Evolutionary conservation across 1,140 invertebrate genomes (phyloP).

Genomic region (Steinernema khuongi): DNA sequence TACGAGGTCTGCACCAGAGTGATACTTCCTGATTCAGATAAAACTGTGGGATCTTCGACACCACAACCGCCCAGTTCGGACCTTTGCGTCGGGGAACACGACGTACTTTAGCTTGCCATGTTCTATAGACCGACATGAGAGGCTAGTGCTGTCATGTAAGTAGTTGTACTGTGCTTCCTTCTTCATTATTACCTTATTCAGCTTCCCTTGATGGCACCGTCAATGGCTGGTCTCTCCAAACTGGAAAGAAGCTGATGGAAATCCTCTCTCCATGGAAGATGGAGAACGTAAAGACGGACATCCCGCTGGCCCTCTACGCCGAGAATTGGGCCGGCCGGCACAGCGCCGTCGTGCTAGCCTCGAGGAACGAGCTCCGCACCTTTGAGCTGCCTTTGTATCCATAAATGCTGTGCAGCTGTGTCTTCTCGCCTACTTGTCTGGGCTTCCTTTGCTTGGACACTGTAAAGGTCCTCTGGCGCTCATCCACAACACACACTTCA

Average conservation of each 20-base stretch:
- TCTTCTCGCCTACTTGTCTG: too few species aligned
- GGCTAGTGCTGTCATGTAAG: not conserved
- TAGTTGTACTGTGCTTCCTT: not conserved
- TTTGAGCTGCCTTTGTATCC: not conserved
- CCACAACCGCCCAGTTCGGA: not conserved
- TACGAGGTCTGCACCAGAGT: not conserved
- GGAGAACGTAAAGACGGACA: not conserved
- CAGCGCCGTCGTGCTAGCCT: not conserved
- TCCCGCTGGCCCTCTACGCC: not conserved
- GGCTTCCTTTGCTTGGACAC: too few species aligned
- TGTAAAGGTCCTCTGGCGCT: too few species aligned
- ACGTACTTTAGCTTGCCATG: not conserved
- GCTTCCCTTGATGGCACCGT: not conserved
- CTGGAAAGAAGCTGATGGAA: not conserved
- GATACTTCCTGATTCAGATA: not conserved
- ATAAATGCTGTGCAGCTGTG: too few species aligned
- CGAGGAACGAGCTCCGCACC: not conserved
- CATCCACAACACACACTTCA: too few species aligned
- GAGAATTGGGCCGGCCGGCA: conserved; percentile 4
- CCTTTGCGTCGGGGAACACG: not conserved
- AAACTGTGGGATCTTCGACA: not conserved
- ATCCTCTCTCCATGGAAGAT: not conserved
- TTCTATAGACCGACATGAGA: not conserved
- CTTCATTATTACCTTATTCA: too few species aligned
- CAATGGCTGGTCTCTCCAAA: not conserved